These are phyloP conservation scores for Pangasius macronema DNA, from an alignment of 2,797 vertebrate genomes.

Conservation along the genomic window DNA sequence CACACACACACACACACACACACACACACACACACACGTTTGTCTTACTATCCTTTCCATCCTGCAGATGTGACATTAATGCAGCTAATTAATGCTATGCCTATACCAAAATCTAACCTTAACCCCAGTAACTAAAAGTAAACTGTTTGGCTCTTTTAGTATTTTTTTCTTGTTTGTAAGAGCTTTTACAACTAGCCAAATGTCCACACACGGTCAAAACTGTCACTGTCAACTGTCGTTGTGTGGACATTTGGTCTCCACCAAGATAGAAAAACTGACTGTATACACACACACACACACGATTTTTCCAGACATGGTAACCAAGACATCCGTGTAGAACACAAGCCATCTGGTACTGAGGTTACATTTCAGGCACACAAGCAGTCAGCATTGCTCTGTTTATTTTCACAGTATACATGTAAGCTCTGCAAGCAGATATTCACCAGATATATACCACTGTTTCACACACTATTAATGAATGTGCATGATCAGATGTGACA, in stretches of 20 bases:
- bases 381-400: background rate
- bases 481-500: background rate
- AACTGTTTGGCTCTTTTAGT: background rate
- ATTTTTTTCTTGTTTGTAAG: background rate
- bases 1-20: background rate
- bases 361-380: constrained; percentile 4
- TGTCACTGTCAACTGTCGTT: background rate
- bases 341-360: background rate
- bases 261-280: background rate
- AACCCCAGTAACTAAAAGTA: background rate
- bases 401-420: background rate
- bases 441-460: background rate
- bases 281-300: background rate
- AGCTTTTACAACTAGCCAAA: background rate
- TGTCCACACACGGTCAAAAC: background rate
- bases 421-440: background rate
- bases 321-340: background rate
- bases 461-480: background rate
- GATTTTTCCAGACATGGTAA: background rate
- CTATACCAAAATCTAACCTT: background rate
- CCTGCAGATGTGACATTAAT: background rate
- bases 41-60: background rate
- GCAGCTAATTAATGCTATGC: background rate
- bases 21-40: background rate
- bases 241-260: background rate